Conservation (phyloP, 1,140 invertebrate species). For the Nylanderia fulva region DNA sequence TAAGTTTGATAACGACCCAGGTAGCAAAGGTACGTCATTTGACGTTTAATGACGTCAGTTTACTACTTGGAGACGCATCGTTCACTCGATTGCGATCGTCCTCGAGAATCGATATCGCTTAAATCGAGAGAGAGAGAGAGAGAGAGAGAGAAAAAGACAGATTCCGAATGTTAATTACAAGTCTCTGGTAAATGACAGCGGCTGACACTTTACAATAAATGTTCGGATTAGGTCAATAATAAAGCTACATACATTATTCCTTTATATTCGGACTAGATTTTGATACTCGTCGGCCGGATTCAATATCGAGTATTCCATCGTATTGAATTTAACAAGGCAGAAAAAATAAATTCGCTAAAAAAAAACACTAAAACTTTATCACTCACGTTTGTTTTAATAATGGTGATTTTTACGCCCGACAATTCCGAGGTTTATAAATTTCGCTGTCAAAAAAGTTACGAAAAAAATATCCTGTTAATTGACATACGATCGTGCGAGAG, state of each 20-base stretch:
- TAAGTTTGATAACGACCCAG: neutral
- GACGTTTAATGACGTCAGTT: no score
- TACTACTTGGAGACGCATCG: no score
- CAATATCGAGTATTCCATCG: no score
- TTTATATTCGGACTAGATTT: neutral
- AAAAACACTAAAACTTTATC: neutral
- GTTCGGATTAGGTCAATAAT: slow-evolving; percentile 35
- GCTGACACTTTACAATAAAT: slow-evolving; percentile 30
- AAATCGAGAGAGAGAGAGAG: neutral
- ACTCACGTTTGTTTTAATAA: no score
- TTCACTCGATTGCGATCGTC: neutral
- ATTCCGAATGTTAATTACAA: slow-evolving; percentile 18
- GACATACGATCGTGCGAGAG: neutral
- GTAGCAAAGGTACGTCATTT: no score
- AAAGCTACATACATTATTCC: slow-evolving; percentile 13
- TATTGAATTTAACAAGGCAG: neutral
- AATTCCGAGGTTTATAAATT: neutral
- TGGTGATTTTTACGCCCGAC: neutral
- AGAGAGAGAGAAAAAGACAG: no score
- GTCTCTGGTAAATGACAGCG: neutral
- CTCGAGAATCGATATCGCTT: neutral
- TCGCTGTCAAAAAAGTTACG: neutral
- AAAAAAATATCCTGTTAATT: slow-evolving; percentile 2
- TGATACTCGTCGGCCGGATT: no score
- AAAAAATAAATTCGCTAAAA: slow-evolving; percentile 17